Percentiles rank a stretch among this genome's conserved stretches.
Conservation (phyloP, 2,113 vertebrate genomes). For the Pangasianodon hypophthalmus region DNA sequence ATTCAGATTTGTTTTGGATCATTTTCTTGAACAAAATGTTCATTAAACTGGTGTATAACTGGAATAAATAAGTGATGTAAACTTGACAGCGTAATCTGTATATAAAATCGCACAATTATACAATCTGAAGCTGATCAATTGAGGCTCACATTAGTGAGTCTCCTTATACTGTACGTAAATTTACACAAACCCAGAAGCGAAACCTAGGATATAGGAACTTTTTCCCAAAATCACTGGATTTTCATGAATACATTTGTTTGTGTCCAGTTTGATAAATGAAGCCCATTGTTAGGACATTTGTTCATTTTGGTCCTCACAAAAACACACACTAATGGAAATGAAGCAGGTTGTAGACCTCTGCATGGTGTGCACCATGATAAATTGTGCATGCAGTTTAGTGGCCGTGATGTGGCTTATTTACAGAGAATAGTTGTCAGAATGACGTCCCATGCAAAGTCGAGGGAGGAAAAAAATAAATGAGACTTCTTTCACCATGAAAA, state of each 20-base stretch:
- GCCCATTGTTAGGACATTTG: not conserved
- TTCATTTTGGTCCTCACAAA: not conserved
- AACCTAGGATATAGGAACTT: not conserved
- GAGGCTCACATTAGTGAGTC: not conserved
- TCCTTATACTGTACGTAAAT: not conserved
- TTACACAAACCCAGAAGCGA: not conserved
- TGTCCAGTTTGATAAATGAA: not conserved
- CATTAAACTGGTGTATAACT: not conserved
- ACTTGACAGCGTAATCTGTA: not conserved
- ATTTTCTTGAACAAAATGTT: too few relatives aligned
- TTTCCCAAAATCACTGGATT: not conserved
- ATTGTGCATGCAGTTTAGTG: not conserved
- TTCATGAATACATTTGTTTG: not conserved
- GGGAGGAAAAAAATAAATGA: not conserved
- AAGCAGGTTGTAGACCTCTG: not conserved
- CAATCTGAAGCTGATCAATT: not conserved
- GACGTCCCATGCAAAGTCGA: not conserved
- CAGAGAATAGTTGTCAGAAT: not conserved
- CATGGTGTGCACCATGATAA: not conserved
- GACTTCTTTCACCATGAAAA: too few relatives aligned
- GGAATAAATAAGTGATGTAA: not conserved
- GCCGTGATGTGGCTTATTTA: not conserved
- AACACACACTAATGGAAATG: not conserved
- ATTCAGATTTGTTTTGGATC: too few relatives aligned
- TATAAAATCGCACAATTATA: not conserved